A percentile compares a stretch with the other conserved stretches of the same genome.
phyloP scores from a whole-genome alignment of 2,797 vertebrate species.

The Loris lydekkerianus region DNA sequence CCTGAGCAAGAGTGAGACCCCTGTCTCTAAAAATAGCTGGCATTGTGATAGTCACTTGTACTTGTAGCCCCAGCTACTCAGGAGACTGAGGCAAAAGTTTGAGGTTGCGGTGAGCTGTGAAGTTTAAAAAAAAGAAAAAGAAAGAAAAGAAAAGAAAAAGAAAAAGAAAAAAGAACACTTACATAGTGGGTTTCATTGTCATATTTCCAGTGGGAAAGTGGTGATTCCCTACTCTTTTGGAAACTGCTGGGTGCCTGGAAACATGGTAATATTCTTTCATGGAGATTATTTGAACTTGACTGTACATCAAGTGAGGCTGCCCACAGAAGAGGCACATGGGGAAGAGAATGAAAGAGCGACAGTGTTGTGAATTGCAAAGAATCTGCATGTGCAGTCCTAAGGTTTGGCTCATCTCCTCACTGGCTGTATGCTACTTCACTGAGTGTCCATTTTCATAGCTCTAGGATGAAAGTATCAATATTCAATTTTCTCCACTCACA shows the following conservation, averaged over 20 bases:
- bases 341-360: not conserved
- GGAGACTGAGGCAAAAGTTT: too few relatives aligned
- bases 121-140: too few relatives aligned
- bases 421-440: not conserved
- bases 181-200: conserved; percentile 42
- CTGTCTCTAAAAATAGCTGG: too few relatives aligned
- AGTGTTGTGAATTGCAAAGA: not conserved
- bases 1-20: too few relatives aligned
- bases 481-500: not conserved
- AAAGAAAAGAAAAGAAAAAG: not conserved
- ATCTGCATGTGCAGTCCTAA: not conserved
- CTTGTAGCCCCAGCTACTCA: too few relatives aligned
- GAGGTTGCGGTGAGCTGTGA: too few relatives aligned
- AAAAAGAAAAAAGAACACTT: conserved; percentile 5
- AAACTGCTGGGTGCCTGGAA: conserved; percentile 5
- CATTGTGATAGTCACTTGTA: too few relatives aligned
- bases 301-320: not conserved
- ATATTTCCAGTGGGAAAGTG: not conserved
- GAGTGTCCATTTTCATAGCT: conserved; percentile 50
- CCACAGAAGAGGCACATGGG: not conserved
- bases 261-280: not conserved
- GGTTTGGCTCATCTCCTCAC: not conserved
- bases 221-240: not conserved
- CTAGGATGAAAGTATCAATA: conserved; percentile 37
- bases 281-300: conserved; percentile 43